phyloP scores from a whole-genome alignment of 2,113 vertebrate genomes.

The Bambusicola thoracicus region DNA sequence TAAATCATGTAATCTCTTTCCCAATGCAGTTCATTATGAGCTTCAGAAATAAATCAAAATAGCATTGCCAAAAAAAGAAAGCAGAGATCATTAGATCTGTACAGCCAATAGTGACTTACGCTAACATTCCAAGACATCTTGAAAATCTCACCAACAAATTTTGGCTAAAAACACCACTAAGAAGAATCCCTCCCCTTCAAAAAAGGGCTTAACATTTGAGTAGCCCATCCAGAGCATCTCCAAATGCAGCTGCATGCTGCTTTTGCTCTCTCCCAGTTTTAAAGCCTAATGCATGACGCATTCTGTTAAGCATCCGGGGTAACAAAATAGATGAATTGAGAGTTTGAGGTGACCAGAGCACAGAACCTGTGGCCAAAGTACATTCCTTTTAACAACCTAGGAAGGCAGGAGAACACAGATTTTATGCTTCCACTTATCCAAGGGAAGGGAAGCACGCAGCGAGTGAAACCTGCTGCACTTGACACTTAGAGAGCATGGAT shows the following conservation, averaged over 20 bases:
- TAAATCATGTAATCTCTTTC: constrained; percentile 65
- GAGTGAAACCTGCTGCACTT: background rate
- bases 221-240: background rate
- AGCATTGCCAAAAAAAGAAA: background rate
- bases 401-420: background rate
- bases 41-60: constrained; percentile 64
- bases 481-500: background rate
- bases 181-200: background rate
- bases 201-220: background rate
- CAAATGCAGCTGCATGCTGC: background rate
- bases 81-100: constrained; percentile 48
- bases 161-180: background rate
- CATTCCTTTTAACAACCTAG: background rate
- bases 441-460: background rate
- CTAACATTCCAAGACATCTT: background rate
- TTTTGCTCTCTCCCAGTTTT: background rate
- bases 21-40: constrained; percentile 50
- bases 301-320: background rate
- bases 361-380: background rate
- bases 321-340: background rate
- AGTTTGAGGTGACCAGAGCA: background rate
- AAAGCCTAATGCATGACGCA: background rate
- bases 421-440: background rate
- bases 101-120: background rate
- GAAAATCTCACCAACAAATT: background rate